Conservation (phyloP, 53 echinoderm and acorn worm genomes). For the Antedon mediterranea region DNA sequence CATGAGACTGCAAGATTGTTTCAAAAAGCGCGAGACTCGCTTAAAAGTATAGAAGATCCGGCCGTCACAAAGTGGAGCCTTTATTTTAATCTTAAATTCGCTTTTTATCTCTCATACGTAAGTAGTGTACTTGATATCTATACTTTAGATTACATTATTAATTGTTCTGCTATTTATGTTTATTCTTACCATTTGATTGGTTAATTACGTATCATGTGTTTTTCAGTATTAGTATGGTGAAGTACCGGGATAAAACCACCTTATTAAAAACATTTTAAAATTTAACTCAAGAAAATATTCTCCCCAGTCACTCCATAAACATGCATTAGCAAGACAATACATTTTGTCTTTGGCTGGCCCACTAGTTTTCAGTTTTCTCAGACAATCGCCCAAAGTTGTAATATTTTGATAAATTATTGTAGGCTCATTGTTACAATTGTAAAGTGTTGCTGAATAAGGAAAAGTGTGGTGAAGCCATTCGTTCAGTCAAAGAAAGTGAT, state of each 20-base stretch:
- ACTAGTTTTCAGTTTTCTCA: neutral
- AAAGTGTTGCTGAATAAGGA: constrained; percentile 60
- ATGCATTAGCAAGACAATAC: too few species aligned
- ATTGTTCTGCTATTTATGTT: too few species aligned
- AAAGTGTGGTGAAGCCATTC: constrained; percentile 76
- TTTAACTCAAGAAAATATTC: too few species aligned
- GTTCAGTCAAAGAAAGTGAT: constrained; percentile 61
- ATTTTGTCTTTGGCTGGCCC: too few species aligned
- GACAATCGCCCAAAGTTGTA: neutral
- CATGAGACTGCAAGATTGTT: constrained; percentile 78
- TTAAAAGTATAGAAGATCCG: constrained; percentile 67
- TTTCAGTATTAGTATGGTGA: too few species aligned
- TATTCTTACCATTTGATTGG: too few species aligned
- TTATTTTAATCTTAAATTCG: constrained; percentile 67
- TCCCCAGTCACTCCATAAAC: too few species aligned
- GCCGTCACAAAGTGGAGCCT: constrained; percentile 87
- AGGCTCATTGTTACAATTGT: constrained; percentile 97
- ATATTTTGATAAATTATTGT: neutral
- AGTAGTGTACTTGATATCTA: constrained; percentile 22
- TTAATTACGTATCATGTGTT: too few species aligned
- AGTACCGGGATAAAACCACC: too few species aligned
- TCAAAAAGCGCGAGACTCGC: constrained; percentile 41
- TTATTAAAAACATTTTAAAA: too few species aligned
- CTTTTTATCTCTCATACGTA: constrained; percentile 84
- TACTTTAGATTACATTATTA: too few species aligned